Base-by-base conservation (phyloP, 2,888 invertebrate species). In the Plebejus anna region DNA sequence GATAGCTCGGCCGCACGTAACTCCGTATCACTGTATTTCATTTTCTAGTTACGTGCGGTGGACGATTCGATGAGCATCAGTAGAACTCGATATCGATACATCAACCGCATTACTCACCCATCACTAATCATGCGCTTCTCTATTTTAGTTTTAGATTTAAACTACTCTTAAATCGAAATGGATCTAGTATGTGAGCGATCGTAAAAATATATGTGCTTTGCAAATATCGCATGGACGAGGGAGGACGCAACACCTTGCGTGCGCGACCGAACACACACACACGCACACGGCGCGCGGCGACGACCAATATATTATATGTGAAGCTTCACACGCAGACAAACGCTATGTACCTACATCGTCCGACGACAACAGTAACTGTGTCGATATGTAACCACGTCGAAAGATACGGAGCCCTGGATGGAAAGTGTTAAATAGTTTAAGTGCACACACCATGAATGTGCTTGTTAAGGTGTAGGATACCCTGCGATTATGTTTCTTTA, bases 361-460 rank as follows among this genome's bases (percentile, higher is more conserved):
- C 47, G 11, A 59, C 28, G 66, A 66, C 66, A 13, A 80, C 76
- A 22, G 22, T 22, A 80, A 82, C 82, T 83, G 79, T 87, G 80
- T 82, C 82, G 80, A 81, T 81, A 82, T 82, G 82, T 89, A 84
- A 83, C 80, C 83, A 83, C 81, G 83, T 83, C 84, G 70, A 84
- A 84, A 86, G 82, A 85, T 86, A 88, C 88, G 91, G 92, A 92
- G 91, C 90, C 91, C 91, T 90, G 90, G 90, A 91, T 89, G 89
- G 86, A 88, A 85, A 86, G 80, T 86, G 84, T 83, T 84, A 86
- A 85, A 83, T 90, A 89, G 87, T 82, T 79, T 92, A 92, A 92
- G 92, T 90, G 93, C 94, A 93, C 94, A 91, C 86, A 88, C 90
- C 94, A 92, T 93, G 90, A 91, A 90, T 91, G 93, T 94, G 94